A percentile compares a stretch with the other conserved stretches of the same genome.
These are phyloP conservation scores for Drosophila prosaltans DNA, from an alignment of 1,140 invertebrate species.

Conservation along the genomic window DNA sequence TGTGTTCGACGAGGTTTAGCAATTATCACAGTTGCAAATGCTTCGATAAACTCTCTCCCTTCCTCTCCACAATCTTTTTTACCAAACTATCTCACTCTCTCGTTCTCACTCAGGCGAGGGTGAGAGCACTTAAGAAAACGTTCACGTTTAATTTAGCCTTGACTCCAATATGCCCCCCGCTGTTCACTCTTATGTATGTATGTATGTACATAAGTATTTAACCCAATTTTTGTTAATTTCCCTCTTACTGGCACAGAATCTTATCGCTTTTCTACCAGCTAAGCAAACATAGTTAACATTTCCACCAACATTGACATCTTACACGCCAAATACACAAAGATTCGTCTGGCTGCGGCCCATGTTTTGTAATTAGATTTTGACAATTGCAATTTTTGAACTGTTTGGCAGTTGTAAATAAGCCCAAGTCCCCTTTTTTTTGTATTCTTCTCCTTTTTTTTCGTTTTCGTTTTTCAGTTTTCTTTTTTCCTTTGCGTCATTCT, in stretches of 20 bases:
- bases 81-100: slow-evolving; percentile 36
- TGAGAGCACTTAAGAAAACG: slow-evolving; percentile 55
- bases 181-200: slow-evolving; percentile 16
- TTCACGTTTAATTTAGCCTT: slow-evolving; percentile 62
- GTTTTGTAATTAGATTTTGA: slow-evolving; percentile 33
- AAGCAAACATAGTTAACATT: slow-evolving; percentile 26
- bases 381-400: slow-evolving; percentile 10
- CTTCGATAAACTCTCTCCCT: slow-evolving; percentile 44
- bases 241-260: slow-evolving; percentile 30
- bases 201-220: slow-evolving; percentile 60
- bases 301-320: slow-evolving; percentile 1
- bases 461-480: neutral
- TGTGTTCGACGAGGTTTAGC: slow-evolving; percentile 50
- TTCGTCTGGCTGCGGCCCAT: slow-evolving; percentile 18
- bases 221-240: slow-evolving; percentile 71
- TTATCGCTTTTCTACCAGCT: slow-evolving; percentile 32
- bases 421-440: slow-evolving; percentile 21
- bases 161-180: slow-evolving; percentile 49
- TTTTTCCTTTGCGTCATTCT: neutral
- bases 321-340: slow-evolving; percentile 11
- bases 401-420: slow-evolving; percentile 27
- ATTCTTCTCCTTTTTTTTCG: neutral
- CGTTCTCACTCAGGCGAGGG: neutral
- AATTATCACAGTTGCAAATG: slow-evolving; percentile 74
- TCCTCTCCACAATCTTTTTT: neutral